These are phyloP conservation scores for Morinoia aosen DNA, from an alignment of 2,888 invertebrate species.

Conservation along the genomic window DNA sequence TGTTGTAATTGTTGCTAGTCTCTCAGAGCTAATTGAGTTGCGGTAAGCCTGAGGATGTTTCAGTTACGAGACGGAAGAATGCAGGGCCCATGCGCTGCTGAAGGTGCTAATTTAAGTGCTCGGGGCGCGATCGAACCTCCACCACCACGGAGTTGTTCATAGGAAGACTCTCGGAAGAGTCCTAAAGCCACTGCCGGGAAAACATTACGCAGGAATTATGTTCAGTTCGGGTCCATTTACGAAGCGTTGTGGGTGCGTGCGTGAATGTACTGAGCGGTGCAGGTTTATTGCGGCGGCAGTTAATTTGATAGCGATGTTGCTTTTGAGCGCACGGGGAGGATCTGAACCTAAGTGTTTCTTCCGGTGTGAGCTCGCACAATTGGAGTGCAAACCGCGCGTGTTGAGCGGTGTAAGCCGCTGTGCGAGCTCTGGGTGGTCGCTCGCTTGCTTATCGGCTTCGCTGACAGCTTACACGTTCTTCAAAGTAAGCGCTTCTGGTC, in stretches of 20 bases:
- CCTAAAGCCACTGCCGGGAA: not conserved
- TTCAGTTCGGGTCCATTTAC: not conserved
- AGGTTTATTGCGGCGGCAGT: not conserved
- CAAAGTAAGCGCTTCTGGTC: not conserved
- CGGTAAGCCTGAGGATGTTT: not conserved
- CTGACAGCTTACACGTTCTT: not conserved
- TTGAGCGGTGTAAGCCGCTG: not conserved
- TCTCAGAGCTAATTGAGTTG: not conserved
- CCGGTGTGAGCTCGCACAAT: not conserved
- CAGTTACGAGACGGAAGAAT: not conserved
- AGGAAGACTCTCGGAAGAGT: conserved; percentile 4
- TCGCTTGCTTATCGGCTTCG: not conserved
- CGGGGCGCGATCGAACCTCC: not conserved
- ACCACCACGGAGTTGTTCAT: not conserved
- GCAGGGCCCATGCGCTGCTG: not conserved
- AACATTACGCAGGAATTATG: not conserved
- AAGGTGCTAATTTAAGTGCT: not conserved
- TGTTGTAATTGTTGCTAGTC: not conserved
- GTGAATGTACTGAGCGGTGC: not conserved
- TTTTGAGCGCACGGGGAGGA: not conserved
- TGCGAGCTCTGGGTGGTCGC: not conserved
- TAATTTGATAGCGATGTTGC: conserved; percentile 3
- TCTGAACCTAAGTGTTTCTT: not conserved
- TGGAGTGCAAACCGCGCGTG: not conserved
- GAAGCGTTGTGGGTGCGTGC: not conserved